Conservation (phyloP, 2,113 vertebrate genomes). For the Galeopterus variegatus region DNA sequence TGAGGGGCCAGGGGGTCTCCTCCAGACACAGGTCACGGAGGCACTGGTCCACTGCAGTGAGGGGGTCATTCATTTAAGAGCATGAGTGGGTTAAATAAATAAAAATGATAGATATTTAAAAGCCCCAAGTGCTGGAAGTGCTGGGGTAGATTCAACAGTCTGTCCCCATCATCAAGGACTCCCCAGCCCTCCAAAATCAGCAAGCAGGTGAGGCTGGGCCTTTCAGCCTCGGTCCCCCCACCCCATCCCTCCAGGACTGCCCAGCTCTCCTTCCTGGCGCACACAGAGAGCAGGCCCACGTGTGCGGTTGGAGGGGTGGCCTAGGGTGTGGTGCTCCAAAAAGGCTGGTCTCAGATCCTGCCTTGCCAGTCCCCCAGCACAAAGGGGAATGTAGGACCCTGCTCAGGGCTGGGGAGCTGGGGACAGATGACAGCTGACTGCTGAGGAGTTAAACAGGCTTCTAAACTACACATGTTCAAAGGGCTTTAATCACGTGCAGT, state of each 20-base stretch:
- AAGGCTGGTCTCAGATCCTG: background rate
- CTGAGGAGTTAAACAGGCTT: rapidly evolving
- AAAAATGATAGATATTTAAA: background rate
- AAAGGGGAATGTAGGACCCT: rapidly evolving
- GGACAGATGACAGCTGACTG: rapidly evolving
- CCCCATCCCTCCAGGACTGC: background rate
- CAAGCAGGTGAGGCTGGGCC: background rate
- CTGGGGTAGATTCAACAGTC: background rate
- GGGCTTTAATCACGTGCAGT: rapidly evolving
- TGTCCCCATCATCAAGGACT: rapidly evolving
- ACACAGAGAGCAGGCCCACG: too few relatives aligned
- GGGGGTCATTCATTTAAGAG: background rate
- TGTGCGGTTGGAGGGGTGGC: too few relatives aligned
- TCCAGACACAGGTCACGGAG: background rate
- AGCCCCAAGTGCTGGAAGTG: background rate
- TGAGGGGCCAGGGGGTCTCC: background rate
- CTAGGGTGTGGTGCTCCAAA: background rate
- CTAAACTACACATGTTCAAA: too few relatives aligned
- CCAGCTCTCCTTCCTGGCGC: too few relatives aligned
- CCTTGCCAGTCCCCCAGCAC: background rate
- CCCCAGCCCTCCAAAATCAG: background rate
- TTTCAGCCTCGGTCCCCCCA: background rate
- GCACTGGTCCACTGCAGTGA: background rate
- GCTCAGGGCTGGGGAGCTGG: background rate
- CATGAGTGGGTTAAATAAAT: background rate